Conservation (phyloP, 2,888 invertebrate genomes). For the Ophioninae sp. region DNA sequence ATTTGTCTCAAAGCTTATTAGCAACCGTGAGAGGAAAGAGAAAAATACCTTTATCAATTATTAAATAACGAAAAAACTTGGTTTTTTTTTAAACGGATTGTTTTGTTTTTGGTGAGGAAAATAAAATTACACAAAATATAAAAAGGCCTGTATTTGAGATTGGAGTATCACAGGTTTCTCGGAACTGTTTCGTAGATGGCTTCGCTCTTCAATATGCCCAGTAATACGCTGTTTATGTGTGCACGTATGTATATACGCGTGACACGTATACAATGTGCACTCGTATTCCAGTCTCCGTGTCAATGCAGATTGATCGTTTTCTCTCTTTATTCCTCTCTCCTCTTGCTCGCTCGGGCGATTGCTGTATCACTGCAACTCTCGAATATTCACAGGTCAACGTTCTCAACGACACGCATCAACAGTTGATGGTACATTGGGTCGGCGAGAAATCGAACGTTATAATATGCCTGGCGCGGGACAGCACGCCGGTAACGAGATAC, state of each 20-base stretch:
- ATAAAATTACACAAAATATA: neutral
- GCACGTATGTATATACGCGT: neutral
- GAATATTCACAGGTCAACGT: slow-evolving; percentile 85
- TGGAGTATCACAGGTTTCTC: neutral
- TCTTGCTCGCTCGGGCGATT: neutral
- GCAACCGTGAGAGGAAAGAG: neutral
- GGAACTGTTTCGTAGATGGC: neutral
- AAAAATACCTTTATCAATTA: neutral
- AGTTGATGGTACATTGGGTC: slow-evolving; percentile 96
- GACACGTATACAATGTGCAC: neutral
- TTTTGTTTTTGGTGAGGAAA: neutral
- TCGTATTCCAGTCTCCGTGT: slow-evolving; percentile 12
- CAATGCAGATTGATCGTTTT: slow-evolving; percentile 60
- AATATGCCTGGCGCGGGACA: slow-evolving; percentile 91
- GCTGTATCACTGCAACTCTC: slow-evolving; percentile 41
- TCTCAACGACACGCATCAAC: slow-evolving; percentile 93
- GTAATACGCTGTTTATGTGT: neutral
- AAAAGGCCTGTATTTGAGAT: neutral
- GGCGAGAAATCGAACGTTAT: slow-evolving; percentile 93
- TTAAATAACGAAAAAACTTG: neutral
- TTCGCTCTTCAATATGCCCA: neutral
- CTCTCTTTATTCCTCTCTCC: slow-evolving; percentile 22
- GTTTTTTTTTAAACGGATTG: too few relatives aligned
- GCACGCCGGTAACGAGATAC: slow-evolving; percentile 81
- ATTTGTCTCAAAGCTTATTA: neutral